Evolutionary conservation across 23 tunicate genomes (phyloP).

Genomic region (Styela clava): DNA sequence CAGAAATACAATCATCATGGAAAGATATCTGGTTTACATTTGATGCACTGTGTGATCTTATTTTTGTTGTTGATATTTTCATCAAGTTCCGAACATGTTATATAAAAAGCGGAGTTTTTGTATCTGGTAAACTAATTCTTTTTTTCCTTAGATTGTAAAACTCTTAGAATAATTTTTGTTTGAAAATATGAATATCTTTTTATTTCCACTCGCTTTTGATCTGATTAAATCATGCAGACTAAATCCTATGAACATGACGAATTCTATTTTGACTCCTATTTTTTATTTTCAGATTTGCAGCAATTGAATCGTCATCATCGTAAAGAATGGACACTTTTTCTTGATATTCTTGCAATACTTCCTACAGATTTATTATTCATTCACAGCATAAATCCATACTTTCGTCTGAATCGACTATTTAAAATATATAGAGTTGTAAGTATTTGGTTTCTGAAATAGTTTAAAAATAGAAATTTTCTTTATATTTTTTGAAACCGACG

Average conservation of each 20-base stretch:
- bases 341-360: constrained; percentile 65
- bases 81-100: constrained; percentile 70
- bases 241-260: no score
- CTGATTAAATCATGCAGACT: no score
- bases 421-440: constrained; percentile 66
- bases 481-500: not conserved
- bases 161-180: no score
- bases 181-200: no score
- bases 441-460: not conserved
- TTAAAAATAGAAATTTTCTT: not conserved
- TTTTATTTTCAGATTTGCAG: constrained; percentile 1
- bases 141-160: no score
- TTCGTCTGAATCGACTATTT: constrained; percentile 44
- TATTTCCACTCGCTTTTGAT: no score
- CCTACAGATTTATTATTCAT: constrained; percentile 81
- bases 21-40: constrained; percentile 51
- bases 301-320: constrained; percentile 34
- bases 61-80: constrained; percentile 63
- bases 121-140: constrained; percentile 27
- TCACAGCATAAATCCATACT: constrained; percentile 51
- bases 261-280: no score
- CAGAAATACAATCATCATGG: constrained; percentile 71
- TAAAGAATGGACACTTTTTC: constrained; percentile 51
- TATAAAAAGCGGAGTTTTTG: constrained; percentile 51
- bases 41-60: constrained; percentile 68